Percentiles rank a stretch among this genome's conserved stretches.
phyloP scores from a whole-genome alignment of 2,113 vertebrate genomes.

The Ciconia stormi region DNA sequence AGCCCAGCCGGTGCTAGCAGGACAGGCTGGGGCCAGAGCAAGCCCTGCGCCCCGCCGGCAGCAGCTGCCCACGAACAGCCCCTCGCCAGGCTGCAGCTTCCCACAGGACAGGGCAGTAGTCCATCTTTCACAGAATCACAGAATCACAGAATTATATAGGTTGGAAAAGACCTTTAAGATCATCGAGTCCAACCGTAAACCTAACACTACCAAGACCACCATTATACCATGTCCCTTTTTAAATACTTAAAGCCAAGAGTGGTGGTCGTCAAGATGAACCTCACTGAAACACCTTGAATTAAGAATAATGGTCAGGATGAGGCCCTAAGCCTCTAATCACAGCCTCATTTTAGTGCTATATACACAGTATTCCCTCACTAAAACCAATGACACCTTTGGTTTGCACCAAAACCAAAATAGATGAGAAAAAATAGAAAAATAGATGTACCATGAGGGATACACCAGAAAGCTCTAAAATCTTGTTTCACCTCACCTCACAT shows the following conservation, averaged over 20 bases:
- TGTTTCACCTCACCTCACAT: neutral
- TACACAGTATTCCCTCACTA: neutral
- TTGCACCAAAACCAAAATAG: too few species aligned
- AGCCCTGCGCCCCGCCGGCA: fast-evolving
- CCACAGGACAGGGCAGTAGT: neutral
- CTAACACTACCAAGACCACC: too few species aligned
- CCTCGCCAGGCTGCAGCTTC: neutral
- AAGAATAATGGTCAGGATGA: neutral
- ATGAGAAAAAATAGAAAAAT: neutral
- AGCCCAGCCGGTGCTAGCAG: neutral
- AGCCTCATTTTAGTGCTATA: neutral
- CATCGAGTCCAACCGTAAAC: too few species aligned
- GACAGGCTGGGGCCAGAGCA: neutral
- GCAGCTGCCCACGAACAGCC: fast-evolving
- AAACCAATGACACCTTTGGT: neutral
- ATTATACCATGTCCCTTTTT: neutral
- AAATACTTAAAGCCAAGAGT: neutral
- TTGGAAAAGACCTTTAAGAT: too few species aligned
- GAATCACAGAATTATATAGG: too few species aligned
- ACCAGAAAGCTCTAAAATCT: neutral
- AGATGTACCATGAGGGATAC: neutral
- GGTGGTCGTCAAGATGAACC: neutral
- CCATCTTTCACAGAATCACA: neutral
- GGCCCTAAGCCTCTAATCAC: neutral
- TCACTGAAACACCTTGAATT: neutral